phyloP scores from a whole-genome alignment of 2,113 vertebrate species.

The Thalassarche chlororhynchos region DNA sequence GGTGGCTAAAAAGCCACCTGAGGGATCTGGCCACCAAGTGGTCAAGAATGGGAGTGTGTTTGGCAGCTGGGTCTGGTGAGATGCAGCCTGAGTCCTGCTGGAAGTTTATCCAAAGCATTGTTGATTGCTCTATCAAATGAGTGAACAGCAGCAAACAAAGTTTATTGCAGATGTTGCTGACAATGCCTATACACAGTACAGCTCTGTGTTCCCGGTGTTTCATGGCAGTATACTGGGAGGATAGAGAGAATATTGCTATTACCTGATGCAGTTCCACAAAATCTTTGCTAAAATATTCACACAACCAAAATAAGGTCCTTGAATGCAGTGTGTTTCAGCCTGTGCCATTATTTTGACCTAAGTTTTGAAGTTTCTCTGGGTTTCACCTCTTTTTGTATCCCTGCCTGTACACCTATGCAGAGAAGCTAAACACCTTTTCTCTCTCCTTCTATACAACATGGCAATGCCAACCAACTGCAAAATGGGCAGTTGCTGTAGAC shows the following conservation, averaged over 20 bases:
- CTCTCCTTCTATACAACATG: neutral
- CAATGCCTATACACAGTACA: accelerated
- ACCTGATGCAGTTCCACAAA: neutral
- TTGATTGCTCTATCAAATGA: neutral
- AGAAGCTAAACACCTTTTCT: neutral
- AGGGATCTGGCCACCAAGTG: neutral
- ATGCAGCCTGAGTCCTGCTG: neutral
- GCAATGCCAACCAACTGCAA: neutral
- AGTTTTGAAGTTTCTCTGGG: neutral
- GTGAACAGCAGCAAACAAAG: neutral
- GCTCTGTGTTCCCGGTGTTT: neutral
- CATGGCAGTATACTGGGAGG: neutral
- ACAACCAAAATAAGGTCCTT: neutral
- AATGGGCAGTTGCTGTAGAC: neutral
- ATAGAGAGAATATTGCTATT: neutral
- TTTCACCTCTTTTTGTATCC: neutral
- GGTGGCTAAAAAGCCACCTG: neutral
- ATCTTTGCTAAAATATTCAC: neutral
- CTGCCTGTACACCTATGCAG: neutral
- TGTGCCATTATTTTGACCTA: neutral
- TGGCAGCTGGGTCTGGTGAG: neutral
- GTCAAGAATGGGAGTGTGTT: neutral
- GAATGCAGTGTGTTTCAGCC: neutral
- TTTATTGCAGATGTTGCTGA: neutral
- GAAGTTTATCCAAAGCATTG: neutral